These are phyloP conservation scores for Esox niger DNA, from an alignment of 2,113 vertebrate genomes.

Conservation along the genomic window DNA sequence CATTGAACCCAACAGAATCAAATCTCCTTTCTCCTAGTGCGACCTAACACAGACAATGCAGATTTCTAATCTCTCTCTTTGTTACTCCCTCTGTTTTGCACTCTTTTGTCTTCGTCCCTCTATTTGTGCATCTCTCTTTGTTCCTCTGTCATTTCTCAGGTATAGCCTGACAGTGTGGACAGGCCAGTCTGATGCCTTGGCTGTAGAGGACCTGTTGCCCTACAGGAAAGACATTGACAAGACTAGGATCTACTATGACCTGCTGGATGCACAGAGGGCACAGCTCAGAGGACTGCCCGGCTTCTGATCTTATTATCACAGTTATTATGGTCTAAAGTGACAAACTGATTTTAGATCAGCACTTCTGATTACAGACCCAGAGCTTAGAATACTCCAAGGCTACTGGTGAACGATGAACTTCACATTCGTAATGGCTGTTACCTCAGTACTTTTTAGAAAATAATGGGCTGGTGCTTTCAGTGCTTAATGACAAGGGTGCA, in stretches of 20 bases:
- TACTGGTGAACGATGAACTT: too few relatives aligned
- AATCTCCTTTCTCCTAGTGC: background rate
- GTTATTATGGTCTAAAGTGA: too few relatives aligned
- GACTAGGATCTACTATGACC: conserved; percentile 85
- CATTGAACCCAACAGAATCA: background rate
- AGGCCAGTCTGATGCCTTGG: conserved; percentile 73
- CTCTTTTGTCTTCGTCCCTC: too few relatives aligned
- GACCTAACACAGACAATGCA: background rate
- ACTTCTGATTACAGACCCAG: too few relatives aligned
- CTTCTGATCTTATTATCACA: conserved; percentile 15
- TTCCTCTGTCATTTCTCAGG: conserved; percentile 54
- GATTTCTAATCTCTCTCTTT: background rate
- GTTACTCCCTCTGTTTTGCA: background rate
- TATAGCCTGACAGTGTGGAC: conserved; percentile 91
- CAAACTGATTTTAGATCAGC: background rate
- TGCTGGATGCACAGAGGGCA: conserved; percentile 76
- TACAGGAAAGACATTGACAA: conserved; percentile 77
- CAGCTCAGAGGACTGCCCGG: conserved; percentile 74
- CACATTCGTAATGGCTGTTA: too few relatives aligned
- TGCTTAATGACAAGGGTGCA: too few relatives aligned
- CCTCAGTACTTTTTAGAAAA: too few relatives aligned
- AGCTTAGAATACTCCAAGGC: too few relatives aligned
- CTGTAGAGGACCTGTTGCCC: conserved; percentile 73
- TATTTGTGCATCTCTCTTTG: too few relatives aligned
- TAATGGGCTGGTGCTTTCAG: too few relatives aligned